These are phyloP conservation scores for Drosophila kambysellisi DNA, from an alignment of 2,888 invertebrate species.

Conservation along the genomic window DNA sequence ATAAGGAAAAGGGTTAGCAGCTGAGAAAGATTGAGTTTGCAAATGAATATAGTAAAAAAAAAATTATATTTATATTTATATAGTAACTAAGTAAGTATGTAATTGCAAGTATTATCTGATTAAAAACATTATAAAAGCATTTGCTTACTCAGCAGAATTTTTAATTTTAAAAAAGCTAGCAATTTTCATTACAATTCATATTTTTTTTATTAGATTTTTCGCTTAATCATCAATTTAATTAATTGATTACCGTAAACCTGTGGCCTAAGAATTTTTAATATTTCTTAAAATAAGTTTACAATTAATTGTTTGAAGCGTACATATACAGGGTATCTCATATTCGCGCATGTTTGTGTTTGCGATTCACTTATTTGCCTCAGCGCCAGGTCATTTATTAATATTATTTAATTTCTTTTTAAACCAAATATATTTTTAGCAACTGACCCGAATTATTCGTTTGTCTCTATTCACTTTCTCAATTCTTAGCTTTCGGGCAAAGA, in stretches of 20 bases:
- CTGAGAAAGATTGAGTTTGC: background rate
- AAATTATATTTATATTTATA: background rate
- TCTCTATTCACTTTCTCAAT: slow-evolving; percentile 15
- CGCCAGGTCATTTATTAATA: slow-evolving; percentile 22
- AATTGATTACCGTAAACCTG: background rate
- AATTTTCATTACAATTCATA: background rate
- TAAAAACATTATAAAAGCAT: background rate
- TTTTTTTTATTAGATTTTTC: background rate
- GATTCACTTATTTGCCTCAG: background rate
- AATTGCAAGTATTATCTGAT: background rate
- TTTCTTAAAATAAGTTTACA: background rate
- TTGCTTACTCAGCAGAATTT: background rate
- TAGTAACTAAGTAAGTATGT: background rate
- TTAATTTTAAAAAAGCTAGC: background rate
- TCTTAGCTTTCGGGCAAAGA: background rate
- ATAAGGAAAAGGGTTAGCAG: background rate
- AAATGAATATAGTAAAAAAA: background rate
- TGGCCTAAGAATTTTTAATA: background rate
- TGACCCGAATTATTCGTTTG: slow-evolving; percentile 53
- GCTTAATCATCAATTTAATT: background rate
- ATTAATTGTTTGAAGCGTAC: background rate
- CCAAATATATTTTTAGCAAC: slow-evolving; percentile 54
- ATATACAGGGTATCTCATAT: background rate
- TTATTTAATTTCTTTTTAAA: slow-evolving; percentile 17
- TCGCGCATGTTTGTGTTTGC: background rate